Percentiles rank a stretch among this genome's conserved stretches.
These are phyloP conservation scores for Planococcus citri DNA, from an alignment of 1,140 invertebrate genomes.

Conservation along the genomic window DNA sequence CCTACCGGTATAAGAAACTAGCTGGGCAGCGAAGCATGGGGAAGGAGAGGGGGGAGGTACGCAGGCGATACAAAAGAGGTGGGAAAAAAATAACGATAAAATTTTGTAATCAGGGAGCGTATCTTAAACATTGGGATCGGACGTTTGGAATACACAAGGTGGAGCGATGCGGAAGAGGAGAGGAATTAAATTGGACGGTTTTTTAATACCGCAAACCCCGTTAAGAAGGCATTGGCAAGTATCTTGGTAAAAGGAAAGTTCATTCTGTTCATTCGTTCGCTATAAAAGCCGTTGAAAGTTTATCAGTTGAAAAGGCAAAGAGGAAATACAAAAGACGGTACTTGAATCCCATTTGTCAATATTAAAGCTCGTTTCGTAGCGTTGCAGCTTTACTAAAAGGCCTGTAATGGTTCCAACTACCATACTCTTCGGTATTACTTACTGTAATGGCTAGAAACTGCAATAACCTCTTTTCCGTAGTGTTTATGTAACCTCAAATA, in stretches of 20 bases:
- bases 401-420: conserved; percentile 6
- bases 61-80: not conserved
- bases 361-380: conserved; percentile 1
- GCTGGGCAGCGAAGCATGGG: too few species aligned
- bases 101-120: not conserved
- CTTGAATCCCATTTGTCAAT: conserved; percentile 6
- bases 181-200: conserved; percentile 3
- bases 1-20: too few species aligned
- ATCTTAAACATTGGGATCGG: not conserved
- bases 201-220: not conserved
- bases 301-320: conserved; percentile 6
- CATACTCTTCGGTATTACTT: conserved; percentile 2
- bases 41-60: too few species aligned
- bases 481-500: conserved; percentile 7
- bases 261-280: not conserved
- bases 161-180: too few species aligned
- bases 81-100: not conserved
- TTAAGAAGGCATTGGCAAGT: conserved; percentile 6
- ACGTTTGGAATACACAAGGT: too few species aligned
- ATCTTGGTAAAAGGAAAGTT: not conserved
- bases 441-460: conserved; percentile 2
- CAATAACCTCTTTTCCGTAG: not conserved
- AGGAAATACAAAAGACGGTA: conserved; percentile 6
- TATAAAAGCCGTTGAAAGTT: conserved; percentile 3
- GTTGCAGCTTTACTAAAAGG: conserved; percentile 6